These are phyloP conservation scores for Conger conger DNA, from an alignment of 2,113 vertebrate species.

Conservation along the genomic window DNA sequence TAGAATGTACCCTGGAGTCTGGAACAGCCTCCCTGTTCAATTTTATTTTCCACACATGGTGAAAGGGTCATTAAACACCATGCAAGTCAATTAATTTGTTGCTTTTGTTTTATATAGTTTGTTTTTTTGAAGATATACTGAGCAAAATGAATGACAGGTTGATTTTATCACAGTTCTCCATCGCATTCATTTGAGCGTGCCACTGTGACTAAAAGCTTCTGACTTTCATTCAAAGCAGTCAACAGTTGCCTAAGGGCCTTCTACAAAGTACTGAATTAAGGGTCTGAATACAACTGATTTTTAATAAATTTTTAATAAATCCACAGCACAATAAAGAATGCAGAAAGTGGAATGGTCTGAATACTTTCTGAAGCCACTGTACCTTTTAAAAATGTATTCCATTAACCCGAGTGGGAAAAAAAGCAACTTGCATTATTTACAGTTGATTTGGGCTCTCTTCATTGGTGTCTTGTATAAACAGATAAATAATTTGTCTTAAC, in stretches of 20 bases:
- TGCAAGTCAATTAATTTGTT: slow-evolving; percentile 12
- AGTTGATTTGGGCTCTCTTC: background rate
- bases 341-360: background rate
- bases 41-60: slow-evolving; percentile 18
- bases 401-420: background rate
- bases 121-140: background rate
- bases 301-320: too few species aligned
- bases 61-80: slow-evolving; percentile 26
- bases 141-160: background rate
- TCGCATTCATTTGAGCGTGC: background rate
- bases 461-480: background rate
- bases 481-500: background rate
- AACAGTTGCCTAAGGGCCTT: too few species aligned
- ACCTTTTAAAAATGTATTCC: background rate
- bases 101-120: background rate
- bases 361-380: background rate
- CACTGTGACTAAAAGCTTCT: background rate
- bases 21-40: slow-evolving; percentile 7
- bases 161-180: background rate
- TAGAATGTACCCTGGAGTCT: slow-evolving; percentile 12
- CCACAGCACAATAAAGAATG: too few species aligned
- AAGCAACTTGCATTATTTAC: background rate
- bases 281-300: too few species aligned
- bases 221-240: background rate
- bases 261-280: too few species aligned